Evolutionary conservation across 2,113 vertebrate genomes (phyloP).

Genomic region (Eretmodus cyanostictus): DNA sequence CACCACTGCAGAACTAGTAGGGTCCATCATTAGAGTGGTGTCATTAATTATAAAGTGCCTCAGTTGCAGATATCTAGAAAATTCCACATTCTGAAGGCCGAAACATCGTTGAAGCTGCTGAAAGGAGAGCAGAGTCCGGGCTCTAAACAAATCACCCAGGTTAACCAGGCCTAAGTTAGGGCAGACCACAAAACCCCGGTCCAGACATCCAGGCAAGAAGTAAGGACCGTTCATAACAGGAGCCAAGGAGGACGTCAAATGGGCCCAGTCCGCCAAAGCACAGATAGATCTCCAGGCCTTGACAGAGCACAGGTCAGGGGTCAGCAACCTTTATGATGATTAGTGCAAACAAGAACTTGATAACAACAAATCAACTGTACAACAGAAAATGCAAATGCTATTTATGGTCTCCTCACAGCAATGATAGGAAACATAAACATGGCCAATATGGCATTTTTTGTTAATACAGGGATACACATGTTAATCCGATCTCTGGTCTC

Average conservation of each 20-base stretch:
- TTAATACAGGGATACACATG: too few relatives aligned
- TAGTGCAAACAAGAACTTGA: rapidly evolving
- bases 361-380: too few relatives aligned
- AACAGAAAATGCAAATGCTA: too few relatives aligned
- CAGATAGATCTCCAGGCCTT: neutral
- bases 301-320: neutral
- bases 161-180: neutral
- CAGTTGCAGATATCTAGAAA: neutral
- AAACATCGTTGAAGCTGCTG: neutral
- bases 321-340: neutral
- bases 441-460: too few relatives aligned
- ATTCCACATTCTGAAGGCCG: neutral
- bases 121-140: neutral
- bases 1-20: neutral
- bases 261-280: neutral
- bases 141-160: neutral
- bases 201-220: rapidly evolving
- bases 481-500: too few relatives aligned
- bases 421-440: too few relatives aligned
- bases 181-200: neutral
- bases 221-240: neutral
- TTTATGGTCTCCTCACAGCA: too few relatives aligned
- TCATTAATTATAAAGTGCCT: neutral
- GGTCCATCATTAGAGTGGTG: neutral
- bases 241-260: neutral